Evolutionary conservation across 2,888 invertebrate genomes (phyloP).

Genomic region (Chymomyza procnemis): DNA sequence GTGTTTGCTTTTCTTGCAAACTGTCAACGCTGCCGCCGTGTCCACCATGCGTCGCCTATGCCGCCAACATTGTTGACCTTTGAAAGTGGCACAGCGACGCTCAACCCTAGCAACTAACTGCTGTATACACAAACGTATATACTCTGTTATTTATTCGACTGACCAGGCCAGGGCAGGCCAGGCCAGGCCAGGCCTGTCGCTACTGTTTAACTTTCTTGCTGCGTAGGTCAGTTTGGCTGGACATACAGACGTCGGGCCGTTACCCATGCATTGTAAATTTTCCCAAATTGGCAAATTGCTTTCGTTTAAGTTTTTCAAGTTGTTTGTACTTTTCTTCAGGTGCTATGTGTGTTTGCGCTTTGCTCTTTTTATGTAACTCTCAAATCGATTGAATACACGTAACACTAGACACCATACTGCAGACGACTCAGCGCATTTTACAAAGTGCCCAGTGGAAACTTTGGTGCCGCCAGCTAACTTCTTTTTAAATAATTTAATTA

Average conservation of each 20-base stretch:
- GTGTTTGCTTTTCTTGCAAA: constrained; percentile 9
- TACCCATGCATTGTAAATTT: constrained; percentile 8
- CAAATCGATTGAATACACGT: constrained; percentile 73
- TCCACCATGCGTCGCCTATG: background rate
- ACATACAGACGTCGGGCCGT: background rate
- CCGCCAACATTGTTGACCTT: constrained; percentile 15
- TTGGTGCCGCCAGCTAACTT: too few species aligned
- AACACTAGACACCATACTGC: constrained; percentile 53
- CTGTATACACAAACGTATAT: constrained; percentile 24
- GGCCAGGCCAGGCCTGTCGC: too few species aligned
- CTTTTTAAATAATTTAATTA: too few species aligned
- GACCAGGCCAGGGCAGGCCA: too few species aligned
- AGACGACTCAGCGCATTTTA: background rate
- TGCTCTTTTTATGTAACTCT: constrained; percentile 67
- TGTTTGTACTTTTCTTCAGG: constrained; percentile 11
- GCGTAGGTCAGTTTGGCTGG: constrained; percentile 63
- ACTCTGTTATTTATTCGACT: constrained; percentile 10
- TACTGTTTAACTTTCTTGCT: constrained; percentile 60
- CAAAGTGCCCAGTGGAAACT: background rate
- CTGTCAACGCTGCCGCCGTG: constrained; percentile 7
- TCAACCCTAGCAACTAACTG: background rate
- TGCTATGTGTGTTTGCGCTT: constrained; percentile 5
- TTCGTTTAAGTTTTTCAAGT: constrained; percentile 3
- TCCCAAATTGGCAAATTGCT: constrained; percentile 50
- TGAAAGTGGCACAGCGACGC: constrained; percentile 7